Conservation (phyloP, 2,797 vertebrate genomes). For the Spheniscus humboldti region DNA sequence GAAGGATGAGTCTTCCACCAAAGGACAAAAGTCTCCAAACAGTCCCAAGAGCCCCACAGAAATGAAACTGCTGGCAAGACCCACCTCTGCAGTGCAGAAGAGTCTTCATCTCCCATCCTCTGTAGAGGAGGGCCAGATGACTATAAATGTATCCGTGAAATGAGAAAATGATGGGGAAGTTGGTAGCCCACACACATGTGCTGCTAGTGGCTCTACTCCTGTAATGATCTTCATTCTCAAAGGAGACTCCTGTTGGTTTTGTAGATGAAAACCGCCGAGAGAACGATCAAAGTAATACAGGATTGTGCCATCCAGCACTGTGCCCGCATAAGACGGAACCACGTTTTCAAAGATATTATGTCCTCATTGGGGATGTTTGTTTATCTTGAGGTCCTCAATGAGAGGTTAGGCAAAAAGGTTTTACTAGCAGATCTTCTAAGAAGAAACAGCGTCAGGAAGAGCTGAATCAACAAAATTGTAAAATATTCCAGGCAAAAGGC, state of each 20-base stretch:
- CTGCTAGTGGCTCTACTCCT: neutral
- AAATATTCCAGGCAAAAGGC: neutral
- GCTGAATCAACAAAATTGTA: neutral
- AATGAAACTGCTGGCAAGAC: neutral
- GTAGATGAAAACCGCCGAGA: neutral
- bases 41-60: neutral
- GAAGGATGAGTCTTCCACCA: neutral
- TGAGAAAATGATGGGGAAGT: neutral
- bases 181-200: fast-evolving
- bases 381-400: neutral
- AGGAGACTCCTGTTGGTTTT: neutral
- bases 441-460: neutral
- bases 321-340: neutral
- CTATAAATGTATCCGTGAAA: neutral
- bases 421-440: neutral
- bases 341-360: neutral
- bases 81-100: neutral
- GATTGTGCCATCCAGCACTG: neutral
- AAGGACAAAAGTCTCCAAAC: neutral
- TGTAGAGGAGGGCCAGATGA: neutral
- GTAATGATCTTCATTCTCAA: neutral
- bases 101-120: neutral
- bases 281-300: neutral
- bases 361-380: neutral
- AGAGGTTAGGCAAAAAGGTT: neutral